Base-by-base conservation (phyloP, 2,797 vertebrate genomes). In the Dendrocincla fuliginosa region DNA sequence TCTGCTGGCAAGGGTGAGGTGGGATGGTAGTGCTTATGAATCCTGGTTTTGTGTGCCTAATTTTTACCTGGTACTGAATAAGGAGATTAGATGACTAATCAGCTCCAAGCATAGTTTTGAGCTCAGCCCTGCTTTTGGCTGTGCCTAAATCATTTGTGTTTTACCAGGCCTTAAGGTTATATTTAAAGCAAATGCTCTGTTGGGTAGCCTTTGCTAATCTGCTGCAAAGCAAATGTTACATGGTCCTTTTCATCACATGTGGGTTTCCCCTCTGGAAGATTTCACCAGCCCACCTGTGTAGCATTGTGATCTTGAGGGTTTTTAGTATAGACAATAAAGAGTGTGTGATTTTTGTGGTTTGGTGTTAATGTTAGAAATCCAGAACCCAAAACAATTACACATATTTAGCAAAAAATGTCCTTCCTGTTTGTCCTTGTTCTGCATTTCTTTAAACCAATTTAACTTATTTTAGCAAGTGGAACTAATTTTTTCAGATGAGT, bases 401-500 rank as follows among this genome's bases (percentile, higher is more conserved):
- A 70, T 42, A 81, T 65, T 61, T 81, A 84, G 84, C 65, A 92
- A 91, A 85, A 93, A 84, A 76, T 63, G 46, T 56, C n/a, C 47
- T 92, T 91, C 86, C 89, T 96, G 84, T 93, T 94, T 96, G 81
- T 94, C 61, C 60, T 80, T 65, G n/a, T 17, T 78, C 64, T 93
- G 57, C n/a, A 33, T 81, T 89, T 57, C 49, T 92, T 95, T 84
- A 89, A 92, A 87, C 22, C 22, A 87, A 28, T 90, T 64, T 52
- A 82, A 42, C 53, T 93, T 94, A 85, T 74, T 90, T 96, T 90
- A 92, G 73, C 52, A 92, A 92, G 30, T 89, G 68, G 60, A 89
- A 87, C 68, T 33, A 56, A 85, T 90, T 95, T 94, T 88, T 94
- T 94, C 68, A 44, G 52, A 89, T 83, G 46, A 60, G 30, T 77